Conservation (phyloP, 2,888 invertebrate species). For the Callosobruchus maculatus region DNA sequence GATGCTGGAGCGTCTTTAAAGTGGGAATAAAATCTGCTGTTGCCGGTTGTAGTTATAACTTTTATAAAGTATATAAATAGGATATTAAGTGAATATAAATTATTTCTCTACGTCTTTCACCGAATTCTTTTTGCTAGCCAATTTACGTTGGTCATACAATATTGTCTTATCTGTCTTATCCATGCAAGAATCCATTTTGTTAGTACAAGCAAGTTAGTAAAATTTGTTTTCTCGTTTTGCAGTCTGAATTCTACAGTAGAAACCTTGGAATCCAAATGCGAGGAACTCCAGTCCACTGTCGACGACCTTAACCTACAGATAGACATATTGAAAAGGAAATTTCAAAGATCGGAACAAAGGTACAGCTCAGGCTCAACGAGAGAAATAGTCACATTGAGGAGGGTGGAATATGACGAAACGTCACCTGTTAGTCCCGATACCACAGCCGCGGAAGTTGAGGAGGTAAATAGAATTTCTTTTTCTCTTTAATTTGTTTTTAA, state of each 20-base stretch:
- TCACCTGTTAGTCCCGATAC: constrained; percentile 27
- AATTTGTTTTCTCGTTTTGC: neutral
- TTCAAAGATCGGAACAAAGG: constrained; percentile 25
- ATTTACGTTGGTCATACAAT: too few species aligned
- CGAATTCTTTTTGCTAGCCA: too few species aligned
- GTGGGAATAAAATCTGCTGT: too few species aligned
- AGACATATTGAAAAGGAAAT: constrained; percentile 53
- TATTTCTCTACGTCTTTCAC: too few species aligned
- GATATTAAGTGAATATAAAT: too few species aligned
- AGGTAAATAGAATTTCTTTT: constrained; percentile 21
- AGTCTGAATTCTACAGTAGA: constrained; percentile 74
- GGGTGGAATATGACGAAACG: constrained; percentile 19
- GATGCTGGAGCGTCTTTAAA: too few species aligned
- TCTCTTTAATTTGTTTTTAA: too few species aligned
- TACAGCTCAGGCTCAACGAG: constrained; percentile 14
- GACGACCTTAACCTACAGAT: constrained; percentile 69
- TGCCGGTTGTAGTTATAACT: too few species aligned
- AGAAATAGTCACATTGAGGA: constrained; percentile 22
- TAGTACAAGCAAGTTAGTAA: too few species aligned
- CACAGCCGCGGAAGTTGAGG: constrained; percentile 25
- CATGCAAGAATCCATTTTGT: too few species aligned
- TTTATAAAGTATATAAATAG: too few species aligned
- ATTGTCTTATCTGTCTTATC: too few species aligned
- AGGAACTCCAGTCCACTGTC: constrained; percentile 76
- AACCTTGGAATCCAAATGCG: constrained; percentile 74